phyloP scores from a whole-genome alignment of 2,113 vertebrate species.

The Sus scrofa region DNA sequence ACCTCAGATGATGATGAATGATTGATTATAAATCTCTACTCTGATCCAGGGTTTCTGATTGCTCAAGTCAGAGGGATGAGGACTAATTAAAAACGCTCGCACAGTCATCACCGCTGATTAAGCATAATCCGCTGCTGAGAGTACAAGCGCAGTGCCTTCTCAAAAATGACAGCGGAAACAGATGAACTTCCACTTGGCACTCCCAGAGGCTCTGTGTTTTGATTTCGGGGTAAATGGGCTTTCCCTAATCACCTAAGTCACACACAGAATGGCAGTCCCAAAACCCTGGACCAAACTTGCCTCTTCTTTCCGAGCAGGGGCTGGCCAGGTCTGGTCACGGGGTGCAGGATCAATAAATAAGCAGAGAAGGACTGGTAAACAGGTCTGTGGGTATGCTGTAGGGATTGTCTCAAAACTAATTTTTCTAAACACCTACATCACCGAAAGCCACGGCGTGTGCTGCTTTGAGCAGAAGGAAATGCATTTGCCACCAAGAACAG shows the following conservation, averaged over 20 bases:
- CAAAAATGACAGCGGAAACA: conserved; percentile 59
- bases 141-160: neutral
- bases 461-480: conserved; percentile 32
- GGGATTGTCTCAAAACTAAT: conserved; percentile 65
- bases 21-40: conserved; percentile 76
- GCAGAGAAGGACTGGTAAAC: conserved; percentile 57
- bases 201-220: conserved; percentile 72
- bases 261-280: conserved; percentile 49
- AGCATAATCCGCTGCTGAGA: conserved; percentile 53
- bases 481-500: neutral
- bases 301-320: conserved; percentile 19
- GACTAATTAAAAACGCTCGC: conserved; percentile 80
- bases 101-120: conserved; percentile 79
- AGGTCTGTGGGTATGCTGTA: conserved; percentile 46
- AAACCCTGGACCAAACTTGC: conserved; percentile 52
- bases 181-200: conserved; percentile 68
- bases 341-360: conserved; percentile 72
- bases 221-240: conserved; percentile 75
- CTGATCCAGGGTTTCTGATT: conserved; percentile 77
- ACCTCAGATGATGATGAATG: conserved; percentile 69
- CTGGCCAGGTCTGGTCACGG: neutral
- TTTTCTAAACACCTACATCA: conserved; percentile 52
- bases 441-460: conserved; percentile 1
- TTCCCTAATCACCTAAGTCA: conserved; percentile 74
- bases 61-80: conserved; percentile 76